phyloP scores from a whole-genome alignment of 2,888 invertebrate species.

The Perizoma flavofasciatum region DNA sequence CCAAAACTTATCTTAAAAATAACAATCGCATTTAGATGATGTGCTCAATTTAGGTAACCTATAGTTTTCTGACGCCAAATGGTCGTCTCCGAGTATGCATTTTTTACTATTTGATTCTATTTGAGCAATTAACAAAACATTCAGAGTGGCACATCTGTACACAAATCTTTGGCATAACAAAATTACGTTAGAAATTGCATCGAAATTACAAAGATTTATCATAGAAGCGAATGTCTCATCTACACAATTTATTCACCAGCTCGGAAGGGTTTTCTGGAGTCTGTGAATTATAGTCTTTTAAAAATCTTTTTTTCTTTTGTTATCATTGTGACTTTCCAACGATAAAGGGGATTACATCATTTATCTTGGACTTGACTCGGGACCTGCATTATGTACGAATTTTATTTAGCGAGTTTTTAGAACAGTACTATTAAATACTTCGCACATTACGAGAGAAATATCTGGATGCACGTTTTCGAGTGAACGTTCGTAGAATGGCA shows the following conservation, averaged over 20 bases:
- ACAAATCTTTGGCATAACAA: too few species aligned
- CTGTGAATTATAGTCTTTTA: slow-evolving; percentile 74
- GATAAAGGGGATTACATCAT: slow-evolving; percentile 76
- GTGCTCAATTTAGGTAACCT: too few species aligned
- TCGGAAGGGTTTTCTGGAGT: slow-evolving; percentile 56
- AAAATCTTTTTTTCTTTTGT: slow-evolving; percentile 73
- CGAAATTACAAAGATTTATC: slow-evolving; percentile 20
- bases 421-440: background rate
- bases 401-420: slow-evolving; percentile 28
- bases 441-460: background rate
- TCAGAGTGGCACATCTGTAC: too few species aligned
- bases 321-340: slow-evolving; percentile 67
- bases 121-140: too few species aligned
- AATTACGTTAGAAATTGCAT: too few species aligned
- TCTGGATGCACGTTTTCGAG: too few species aligned
- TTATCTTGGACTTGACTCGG: slow-evolving; percentile 54
- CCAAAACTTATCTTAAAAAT: too few species aligned
- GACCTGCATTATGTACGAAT: slow-evolving; percentile 34
- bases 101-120: too few species aligned
- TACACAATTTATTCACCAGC: slow-evolving; percentile 44
- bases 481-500: too few species aligned
- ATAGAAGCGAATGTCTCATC: slow-evolving; percentile 45
- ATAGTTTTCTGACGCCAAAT: too few species aligned
- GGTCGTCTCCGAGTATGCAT: too few species aligned
- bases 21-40: too few species aligned